A percentile compares a stretch with the other conserved stretches of the same genome.
These are phyloP conservation scores for Onychostruthus taczanowskii DNA, from an alignment of 2,113 vertebrate species.

Conservation along the genomic window DNA sequence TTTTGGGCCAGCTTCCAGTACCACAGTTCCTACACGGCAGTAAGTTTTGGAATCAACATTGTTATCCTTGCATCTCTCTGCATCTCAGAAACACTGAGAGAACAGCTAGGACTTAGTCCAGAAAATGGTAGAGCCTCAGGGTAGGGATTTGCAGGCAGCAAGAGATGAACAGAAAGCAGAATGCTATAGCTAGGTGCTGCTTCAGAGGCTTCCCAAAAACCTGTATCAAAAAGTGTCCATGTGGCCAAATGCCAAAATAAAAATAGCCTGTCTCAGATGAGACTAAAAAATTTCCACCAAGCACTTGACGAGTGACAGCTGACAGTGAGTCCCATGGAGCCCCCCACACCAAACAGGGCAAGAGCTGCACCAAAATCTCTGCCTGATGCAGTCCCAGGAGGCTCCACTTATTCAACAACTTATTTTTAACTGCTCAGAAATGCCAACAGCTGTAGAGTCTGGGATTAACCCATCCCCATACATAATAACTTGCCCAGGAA, in stretches of 20 bases:
- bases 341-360: not conserved
- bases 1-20: not conserved
- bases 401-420: not conserved
- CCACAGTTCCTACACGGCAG: not conserved
- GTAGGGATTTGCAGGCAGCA: not conserved
- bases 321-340: not conserved
- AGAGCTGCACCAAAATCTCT: not conserved
- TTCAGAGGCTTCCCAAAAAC: slow-evolving; percentile 10
- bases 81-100: not conserved
- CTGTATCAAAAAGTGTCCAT: not conserved
- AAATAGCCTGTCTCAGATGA: not conserved
- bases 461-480: not conserved
- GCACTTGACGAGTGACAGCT: not conserved
- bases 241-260: not conserved
- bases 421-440: not conserved
- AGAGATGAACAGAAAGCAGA: not conserved
- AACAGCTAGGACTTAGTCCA: not conserved
- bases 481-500: not conserved
- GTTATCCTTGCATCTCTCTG: not conserved
- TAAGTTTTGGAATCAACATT: not conserved
- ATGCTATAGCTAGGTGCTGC: not conserved
- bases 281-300: not conserved
- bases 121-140: not conserved
- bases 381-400: not conserved
- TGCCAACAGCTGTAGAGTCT: not conserved